Evolutionary conservation across 2,888 invertebrate genomes (phyloP).

Genomic region (Pachliopta kotzebuea): DNA sequence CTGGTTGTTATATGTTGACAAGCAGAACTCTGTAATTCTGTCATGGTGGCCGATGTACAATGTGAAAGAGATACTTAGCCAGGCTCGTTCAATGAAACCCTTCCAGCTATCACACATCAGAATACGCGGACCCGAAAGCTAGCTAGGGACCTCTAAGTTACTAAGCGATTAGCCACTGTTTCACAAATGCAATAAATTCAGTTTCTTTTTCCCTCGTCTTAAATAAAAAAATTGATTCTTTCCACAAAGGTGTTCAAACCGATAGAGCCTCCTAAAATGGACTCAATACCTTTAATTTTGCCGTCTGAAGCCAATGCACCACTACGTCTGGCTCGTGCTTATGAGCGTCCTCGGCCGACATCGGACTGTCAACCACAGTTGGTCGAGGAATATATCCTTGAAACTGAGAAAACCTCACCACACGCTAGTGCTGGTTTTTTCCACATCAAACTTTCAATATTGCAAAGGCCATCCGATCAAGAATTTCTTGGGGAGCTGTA

Average conservation of each 20-base stretch:
- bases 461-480: conserved; percentile 92
- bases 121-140: no score
- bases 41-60: no score
- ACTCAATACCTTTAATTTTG: conserved; percentile 78
- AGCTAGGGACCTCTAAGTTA: no score
- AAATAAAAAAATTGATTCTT: no score
- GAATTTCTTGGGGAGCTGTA: conserved; percentile 95
- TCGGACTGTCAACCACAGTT: conserved; percentile 89
- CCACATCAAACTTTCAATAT: conserved; percentile 92
- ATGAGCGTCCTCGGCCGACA: conserved; percentile 83
- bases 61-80: no score
- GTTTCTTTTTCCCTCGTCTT: no score
- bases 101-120: no score
- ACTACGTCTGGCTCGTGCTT: conserved; percentile 67
- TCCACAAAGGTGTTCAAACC: conserved; percentile 78
- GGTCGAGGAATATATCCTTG: conserved; percentile 93
- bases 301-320: conserved; percentile 73
- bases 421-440: conserved; percentile 84
- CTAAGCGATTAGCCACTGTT: no score
- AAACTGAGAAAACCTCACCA: conserved; percentile 87
- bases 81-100: no score
- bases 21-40: no score
- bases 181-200: no score
- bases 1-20: no score
- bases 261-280: conserved; percentile 83